A percentile compares a stretch with the other conserved stretches of the same genome.
Conservation (phyloP, 2,113 vertebrate genomes). For the Taurulus bubalis region DNA sequence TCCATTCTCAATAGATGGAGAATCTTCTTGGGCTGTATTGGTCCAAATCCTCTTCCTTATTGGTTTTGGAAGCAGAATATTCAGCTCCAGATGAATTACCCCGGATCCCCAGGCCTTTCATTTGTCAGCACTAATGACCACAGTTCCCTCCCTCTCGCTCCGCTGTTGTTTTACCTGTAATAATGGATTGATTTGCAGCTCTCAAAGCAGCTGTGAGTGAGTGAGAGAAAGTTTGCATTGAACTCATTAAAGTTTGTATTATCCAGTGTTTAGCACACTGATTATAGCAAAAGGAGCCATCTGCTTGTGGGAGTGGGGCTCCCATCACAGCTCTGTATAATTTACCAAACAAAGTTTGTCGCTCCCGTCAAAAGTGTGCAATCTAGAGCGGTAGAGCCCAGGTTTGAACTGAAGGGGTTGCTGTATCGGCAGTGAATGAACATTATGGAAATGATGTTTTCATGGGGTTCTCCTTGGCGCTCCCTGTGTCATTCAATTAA, state of each 20-base stretch:
- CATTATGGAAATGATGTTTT: slow-evolving; percentile 68
- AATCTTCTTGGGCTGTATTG: slow-evolving; percentile 14
- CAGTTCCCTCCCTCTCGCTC: slow-evolving; percentile 68
- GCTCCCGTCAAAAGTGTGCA: slow-evolving; percentile 68
- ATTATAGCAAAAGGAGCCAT: slow-evolving; percentile 81
- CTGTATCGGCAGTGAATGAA: slow-evolving; percentile 63
- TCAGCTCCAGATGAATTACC: slow-evolving; percentile 65
- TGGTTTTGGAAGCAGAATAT: slow-evolving; percentile 48
- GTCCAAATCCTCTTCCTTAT: slow-evolving; percentile 28
- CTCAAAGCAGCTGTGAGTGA: slow-evolving; percentile 67
- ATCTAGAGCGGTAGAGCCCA: slow-evolving; percentile 27
- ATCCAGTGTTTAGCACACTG: slow-evolving; percentile 80
- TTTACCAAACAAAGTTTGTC: slow-evolving; percentile 81
- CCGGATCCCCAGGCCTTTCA: slow-evolving; percentile 58
- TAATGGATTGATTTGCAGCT: slow-evolving; percentile 78
- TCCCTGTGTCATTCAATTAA: slow-evolving; percentile 64
- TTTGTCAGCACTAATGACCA: slow-evolving; percentile 79
- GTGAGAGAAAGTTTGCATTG: slow-evolving; percentile 78
- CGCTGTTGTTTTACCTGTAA: slow-evolving; percentile 78
- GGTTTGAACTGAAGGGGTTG: slow-evolving; percentile 60
- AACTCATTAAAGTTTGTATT: slow-evolving; percentile 85
- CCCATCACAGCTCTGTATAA: slow-evolving; percentile 74
- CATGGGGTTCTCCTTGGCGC: slow-evolving; percentile 46
- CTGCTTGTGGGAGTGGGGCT: slow-evolving; percentile 78
- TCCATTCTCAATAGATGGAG: slow-evolving; percentile 15